These are phyloP conservation scores for Argyra leucocephala DNA, from an alignment of 2,888 invertebrate species.

Conservation along the genomic window DNA sequence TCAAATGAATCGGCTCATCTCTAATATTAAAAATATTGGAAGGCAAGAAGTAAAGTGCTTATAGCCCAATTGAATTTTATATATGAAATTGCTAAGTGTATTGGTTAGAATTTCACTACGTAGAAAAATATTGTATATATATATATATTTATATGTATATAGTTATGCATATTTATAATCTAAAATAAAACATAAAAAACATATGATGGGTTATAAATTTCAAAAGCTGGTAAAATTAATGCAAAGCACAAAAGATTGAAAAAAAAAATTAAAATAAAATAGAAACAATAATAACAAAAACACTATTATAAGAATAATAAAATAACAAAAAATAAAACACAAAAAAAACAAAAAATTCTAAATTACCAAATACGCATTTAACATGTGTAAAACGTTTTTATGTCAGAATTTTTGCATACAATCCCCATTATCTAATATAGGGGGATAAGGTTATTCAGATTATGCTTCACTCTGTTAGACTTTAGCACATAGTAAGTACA, in stretches of 20 bases:
- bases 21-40: not conserved
- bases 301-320: too few relatives aligned
- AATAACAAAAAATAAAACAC: not conserved
- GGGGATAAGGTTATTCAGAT: not conserved
- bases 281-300: too few relatives aligned
- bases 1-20: not conserved
- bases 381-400: conserved; percentile 3
- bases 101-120: too few relatives aligned
- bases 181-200: not conserved
- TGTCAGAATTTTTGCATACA: not conserved
- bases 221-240: not conserved
- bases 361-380: conserved; percentile 4
- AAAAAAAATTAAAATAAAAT: not conserved
- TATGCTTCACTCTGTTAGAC: too few relatives aligned
- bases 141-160: not conserved
- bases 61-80: not conserved
- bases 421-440: not conserved
- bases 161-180: not conserved
- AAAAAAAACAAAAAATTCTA: not conserved
- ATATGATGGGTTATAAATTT: not conserved
- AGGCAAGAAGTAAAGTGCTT: too few relatives aligned
- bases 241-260: not conserved
- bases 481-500: too few relatives aligned
- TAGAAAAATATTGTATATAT: not conserved
- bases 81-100: too few relatives aligned